Evolutionary conservation across 2,113 vertebrate genomes (phyloP), one percentile per base, ranked within the genome.

Genomic region (Puma concolor): DNA sequence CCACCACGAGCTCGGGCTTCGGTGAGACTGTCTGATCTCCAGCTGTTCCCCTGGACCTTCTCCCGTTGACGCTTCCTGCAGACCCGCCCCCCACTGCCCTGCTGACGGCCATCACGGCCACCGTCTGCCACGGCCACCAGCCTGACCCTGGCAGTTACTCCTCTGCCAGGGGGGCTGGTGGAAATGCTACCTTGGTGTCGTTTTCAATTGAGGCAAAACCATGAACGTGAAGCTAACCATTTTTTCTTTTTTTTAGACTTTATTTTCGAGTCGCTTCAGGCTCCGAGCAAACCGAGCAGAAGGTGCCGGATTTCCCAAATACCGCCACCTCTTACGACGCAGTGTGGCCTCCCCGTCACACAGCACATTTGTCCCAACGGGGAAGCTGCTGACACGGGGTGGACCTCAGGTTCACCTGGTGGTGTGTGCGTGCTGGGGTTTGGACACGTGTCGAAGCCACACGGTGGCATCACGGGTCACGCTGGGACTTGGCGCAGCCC

Each of bases 41-140:
- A 15, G 52, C 11, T 15, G 23, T 36, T 77, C 4, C n/a, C 50
- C 9, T 21, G 31, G 33, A 41, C 7, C n/a, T 57, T 66, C 48
- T 67, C 23, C 82, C 13, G 0, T 19, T 29, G 0, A 6, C 0
- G 0, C 4, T 2, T 2, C 52, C 52, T 5, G 38, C 7, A 23
- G 76, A 31, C 54, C 25, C n/a, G n/a, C 17, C 1, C 33, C 33
- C 52, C 25, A 1, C 0, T 1, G 38, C 50, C 85, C 16, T 14
- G 13, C 33, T 4, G 0, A 36, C 3, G 21, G 13, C 12, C 60
- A 9, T 0, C 0, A 36, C 3, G 21, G 13, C 12, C 60, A 9
- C 0, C 0, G 52, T 29, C 13, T 31, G 19, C 72, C 3, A 0
- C 1, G 13, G 9, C 33, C 9, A 12, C 27, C 9, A 12, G 2